Conservation (phyloP, 2,113 vertebrate genomes). For the Cyphotilapia sp. region DNA sequence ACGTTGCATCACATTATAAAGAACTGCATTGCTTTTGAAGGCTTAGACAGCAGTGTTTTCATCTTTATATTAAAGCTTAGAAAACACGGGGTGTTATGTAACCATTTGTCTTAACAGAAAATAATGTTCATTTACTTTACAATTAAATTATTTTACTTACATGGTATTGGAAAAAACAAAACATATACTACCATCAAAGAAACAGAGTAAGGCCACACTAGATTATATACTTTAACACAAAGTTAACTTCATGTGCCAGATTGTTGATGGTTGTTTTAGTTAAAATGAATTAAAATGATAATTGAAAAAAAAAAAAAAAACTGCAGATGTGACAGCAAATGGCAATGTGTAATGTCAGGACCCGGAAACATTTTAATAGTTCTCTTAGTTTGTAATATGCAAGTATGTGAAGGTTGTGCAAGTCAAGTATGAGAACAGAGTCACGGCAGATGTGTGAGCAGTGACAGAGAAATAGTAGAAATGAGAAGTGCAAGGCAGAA, state of each 20-base stretch:
- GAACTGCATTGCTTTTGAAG: background rate
- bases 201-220: background rate
- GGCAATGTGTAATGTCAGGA: rapidly evolving
- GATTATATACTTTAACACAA: background rate
- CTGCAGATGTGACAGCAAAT: background rate
- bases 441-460: rapidly evolving
- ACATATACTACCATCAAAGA: rapidly evolving
- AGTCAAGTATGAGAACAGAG: background rate
- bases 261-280: background rate
- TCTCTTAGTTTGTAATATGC: background rate
- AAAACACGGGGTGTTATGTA: rapidly evolving
- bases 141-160: background rate
- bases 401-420: background rate
- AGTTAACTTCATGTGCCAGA: background rate
- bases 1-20: rapidly evolving
- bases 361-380: background rate
- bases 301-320: rapidly evolving
- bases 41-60: background rate
- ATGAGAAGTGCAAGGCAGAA: background rate
- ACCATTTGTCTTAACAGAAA: rapidly evolving
- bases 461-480: background rate
- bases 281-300: background rate
- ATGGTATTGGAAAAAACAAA: background rate
- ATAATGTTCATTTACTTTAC: background rate
- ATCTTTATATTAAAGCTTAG: background rate